A percentile compares a stretch with the other conserved stretches of the same genome.
These are phyloP conservation scores for Taenioides sp. DNA, from an alignment of 2,797 vertebrate genomes.

Conservation along the genomic window DNA sequence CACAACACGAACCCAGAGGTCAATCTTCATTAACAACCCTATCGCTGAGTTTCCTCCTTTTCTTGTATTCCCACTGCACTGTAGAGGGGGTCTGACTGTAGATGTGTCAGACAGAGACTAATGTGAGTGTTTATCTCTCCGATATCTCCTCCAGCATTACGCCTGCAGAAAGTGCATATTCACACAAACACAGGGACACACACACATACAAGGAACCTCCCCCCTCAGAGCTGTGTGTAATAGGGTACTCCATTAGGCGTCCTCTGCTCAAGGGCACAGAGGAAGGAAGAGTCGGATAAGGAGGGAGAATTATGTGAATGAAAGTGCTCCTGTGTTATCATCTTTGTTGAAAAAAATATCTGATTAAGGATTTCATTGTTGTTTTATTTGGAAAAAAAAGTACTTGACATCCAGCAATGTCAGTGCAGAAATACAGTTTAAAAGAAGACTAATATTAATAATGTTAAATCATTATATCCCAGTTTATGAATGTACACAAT, in stretches of 20 bases:
- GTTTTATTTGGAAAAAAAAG: not conserved
- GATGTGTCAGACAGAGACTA: conserved; percentile 73
- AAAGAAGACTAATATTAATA: too few species aligned
- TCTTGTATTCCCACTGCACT: conserved; percentile 36
- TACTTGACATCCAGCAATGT: not conserved
- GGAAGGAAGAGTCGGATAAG: conserved; percentile 28
- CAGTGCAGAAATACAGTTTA: not conserved
- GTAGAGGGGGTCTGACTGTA: conserved; percentile 37
- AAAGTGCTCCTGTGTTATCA: conserved; percentile 10
- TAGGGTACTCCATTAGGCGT: conserved; percentile 66
- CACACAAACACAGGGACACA: conserved; percentile 26
- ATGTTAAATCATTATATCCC: too few species aligned
- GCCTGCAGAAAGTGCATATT: conserved; percentile 43
- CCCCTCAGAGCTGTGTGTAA: conserved; percentile 46
- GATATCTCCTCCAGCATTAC: conserved; percentile 71
- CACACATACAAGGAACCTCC: conserved; percentile 38
- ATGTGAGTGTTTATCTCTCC: conserved; percentile 69
- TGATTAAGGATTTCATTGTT: not conserved
- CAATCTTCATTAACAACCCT: conserved; percentile 64
- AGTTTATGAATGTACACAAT: too few species aligned
- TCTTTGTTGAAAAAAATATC: conserved; percentile 6
- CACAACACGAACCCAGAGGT: conserved; percentile 64
- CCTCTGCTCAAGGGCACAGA: conserved; percentile 67
- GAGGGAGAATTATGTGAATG: conserved; percentile 24
- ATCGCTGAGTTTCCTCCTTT: conserved; percentile 47